phyloP scores from a whole-genome alignment of 2,113 vertebrate genomes.

The Pongo pygmaeus region DNA sequence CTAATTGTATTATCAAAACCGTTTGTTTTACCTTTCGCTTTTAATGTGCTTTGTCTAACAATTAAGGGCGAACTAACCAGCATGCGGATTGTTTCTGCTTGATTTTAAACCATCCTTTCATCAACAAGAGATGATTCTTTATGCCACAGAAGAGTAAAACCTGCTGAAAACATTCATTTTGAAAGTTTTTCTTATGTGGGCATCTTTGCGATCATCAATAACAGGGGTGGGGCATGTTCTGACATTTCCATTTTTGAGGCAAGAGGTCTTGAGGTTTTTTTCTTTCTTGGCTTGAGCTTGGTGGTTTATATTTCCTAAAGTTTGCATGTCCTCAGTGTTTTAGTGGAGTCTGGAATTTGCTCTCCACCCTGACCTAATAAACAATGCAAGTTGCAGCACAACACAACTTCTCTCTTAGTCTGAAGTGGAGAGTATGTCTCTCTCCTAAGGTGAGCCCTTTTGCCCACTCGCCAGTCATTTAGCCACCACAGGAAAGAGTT shows the following conservation, averaged over 20 bases:
- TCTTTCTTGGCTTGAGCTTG: background rate
- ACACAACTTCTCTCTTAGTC: background rate
- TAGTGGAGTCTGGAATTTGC: background rate
- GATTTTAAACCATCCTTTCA: conserved; percentile 61
- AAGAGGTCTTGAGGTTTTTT: background rate
- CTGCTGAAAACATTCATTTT: conserved; percentile 60
- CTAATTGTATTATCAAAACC: conserved; percentile 23
- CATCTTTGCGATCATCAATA: conserved; percentile 35
- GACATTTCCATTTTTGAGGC: conserved; percentile 15
- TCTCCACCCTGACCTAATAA: background rate
- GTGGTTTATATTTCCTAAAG: background rate
- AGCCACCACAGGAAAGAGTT: background rate
- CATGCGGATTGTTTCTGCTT: conserved; percentile 24
- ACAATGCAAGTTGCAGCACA: background rate
- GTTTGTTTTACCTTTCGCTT: conserved; percentile 70
- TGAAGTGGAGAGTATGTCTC: background rate
- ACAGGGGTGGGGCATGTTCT: background rate
- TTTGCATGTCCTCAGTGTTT: background rate
- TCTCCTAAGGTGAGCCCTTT: background rate
- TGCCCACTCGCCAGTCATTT: too few relatives aligned
- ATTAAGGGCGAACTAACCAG: conserved; percentile 37
- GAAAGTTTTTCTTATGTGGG: conserved; percentile 67
- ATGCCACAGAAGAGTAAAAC: conserved; percentile 55
- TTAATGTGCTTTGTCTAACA: conserved; percentile 56
- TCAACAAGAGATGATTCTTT: conserved; percentile 52